Evolutionary conservation across 2,113 vertebrate species (phyloP).

Genomic region (Pyxicephalus adspersus): DNA sequence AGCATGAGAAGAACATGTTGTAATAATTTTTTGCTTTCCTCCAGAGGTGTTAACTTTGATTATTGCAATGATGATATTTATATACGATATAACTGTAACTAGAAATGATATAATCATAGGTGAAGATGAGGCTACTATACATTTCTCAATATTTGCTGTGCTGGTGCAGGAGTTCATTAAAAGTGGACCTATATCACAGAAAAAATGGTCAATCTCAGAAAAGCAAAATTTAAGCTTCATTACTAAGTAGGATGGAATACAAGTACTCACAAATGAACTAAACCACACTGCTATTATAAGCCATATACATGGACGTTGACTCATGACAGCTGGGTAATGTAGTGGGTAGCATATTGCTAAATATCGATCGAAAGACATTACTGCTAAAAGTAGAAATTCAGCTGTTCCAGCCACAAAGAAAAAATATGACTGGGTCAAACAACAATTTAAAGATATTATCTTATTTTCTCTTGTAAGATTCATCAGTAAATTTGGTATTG

Average conservation of each 20-base stretch:
- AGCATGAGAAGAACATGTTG: constrained; percentile 59
- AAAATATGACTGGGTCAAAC: constrained; percentile 65
- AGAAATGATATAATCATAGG: constrained; percentile 57
- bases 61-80: constrained; percentile 51
- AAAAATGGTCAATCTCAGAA: constrained; percentile 22
- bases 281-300: constrained; percentile 37
- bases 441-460: constrained; percentile 62
- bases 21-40: constrained; percentile 57
- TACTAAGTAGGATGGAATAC: constrained; percentile 46
- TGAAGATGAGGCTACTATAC: constrained; percentile 31
- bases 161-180: constrained; percentile 52
- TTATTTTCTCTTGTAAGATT: constrained; percentile 61
- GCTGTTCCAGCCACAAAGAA: constrained; percentile 64
- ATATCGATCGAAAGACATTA: constrained; percentile 62
- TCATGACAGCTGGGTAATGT: constrained; percentile 38
- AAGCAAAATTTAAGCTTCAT: constrained; percentile 59
- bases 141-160: constrained; percentile 59
- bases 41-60: constrained; percentile 43
- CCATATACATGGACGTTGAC: background rate
- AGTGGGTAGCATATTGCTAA: constrained; percentile 42
- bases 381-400: constrained; percentile 63
- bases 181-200: constrained; percentile 50
- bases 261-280: constrained; percentile 57
- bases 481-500: constrained; percentile 60
- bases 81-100: constrained; percentile 57